Base-by-base conservation (phyloP, 2,888 invertebrate species). In the Drosophila antonietae region DNA sequence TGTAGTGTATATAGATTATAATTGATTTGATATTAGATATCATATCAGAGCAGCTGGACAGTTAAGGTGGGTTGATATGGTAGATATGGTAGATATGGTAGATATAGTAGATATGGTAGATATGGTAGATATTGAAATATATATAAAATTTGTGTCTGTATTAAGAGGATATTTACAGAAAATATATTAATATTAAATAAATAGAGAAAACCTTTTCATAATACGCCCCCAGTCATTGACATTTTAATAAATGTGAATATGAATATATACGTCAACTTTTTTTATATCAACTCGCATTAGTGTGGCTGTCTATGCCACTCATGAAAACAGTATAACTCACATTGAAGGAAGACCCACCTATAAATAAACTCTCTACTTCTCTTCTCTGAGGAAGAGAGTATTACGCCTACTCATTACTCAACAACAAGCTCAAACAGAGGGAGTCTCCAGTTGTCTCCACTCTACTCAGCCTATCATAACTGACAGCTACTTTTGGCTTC, bases 401-500 rank as follows among this genome's bases (percentile, higher is more conserved):
- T 23, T 43, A 37, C 35, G 5, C 35, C 15, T n/a, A 47, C 7
- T 39, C 68, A 69, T 60, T 60, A 44, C 55, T 67, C 37, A 58
- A n/a, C 43, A 10, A 20, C 23, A 31, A 18, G 20, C 33, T 1
- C 20, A 35, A 52, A 14, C 35, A 20, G 10, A 15, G 28, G 15
- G 20, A 41, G 15, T 23, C 9, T 20, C 20, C 20, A 20, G 20
- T 20, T 20, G 51, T 12, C 2, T 41, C 15, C 20, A 31, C 23
- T 7, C 33, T 2, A 15, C 15, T 4, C 35, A 2, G 18, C 31
- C 44, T 31, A 23, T 58, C 53, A 44, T 44, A 55, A 46, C 41
- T 31, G 73, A 37, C 62, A 39, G 62, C 51, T 44, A 70, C 65
- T 74, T 70, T 64, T 70, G 75, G 61, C 70, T 78, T 60, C 60